Evolutionary conservation across 2,797 vertebrate species (phyloP).

Genomic region (Nothura maculosa): DNA sequence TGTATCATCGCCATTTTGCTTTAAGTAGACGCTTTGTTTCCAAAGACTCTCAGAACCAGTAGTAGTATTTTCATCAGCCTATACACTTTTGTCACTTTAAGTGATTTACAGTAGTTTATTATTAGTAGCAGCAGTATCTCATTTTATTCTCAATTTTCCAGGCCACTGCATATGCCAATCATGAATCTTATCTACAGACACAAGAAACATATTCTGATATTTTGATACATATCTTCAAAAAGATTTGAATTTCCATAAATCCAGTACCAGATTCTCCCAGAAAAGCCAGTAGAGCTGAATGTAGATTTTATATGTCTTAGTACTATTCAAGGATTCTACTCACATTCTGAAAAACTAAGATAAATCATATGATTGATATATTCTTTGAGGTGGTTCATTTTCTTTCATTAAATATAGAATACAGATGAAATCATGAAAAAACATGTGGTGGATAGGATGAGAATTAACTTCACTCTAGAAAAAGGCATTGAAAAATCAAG

Average conservation of each 20-base stretch:
- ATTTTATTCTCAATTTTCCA: background rate
- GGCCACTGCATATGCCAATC: background rate
- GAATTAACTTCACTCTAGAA: no score
- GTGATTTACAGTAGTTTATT: background rate
- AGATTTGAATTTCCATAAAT: background rate
- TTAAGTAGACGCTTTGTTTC: background rate
- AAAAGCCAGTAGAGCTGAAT: background rate
- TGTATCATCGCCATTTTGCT: background rate
- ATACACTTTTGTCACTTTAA: background rate
- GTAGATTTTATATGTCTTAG: background rate
- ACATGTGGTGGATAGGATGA: no score
- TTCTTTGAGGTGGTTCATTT: background rate
- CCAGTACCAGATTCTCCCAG: background rate
- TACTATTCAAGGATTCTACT: background rate
- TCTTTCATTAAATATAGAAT: no score
- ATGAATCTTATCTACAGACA: background rate
- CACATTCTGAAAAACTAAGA: background rate
- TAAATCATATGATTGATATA: background rate
- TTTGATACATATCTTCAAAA: no score
- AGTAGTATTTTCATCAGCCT: background rate
- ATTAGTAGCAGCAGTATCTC: background rate
- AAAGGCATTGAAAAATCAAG: no score
- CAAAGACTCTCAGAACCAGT: background rate
- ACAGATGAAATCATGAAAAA: no score
- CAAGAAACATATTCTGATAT: background rate